Base-by-base conservation (phyloP, 2,113 vertebrate genomes). In the Paraplagusia blochii region DNA sequence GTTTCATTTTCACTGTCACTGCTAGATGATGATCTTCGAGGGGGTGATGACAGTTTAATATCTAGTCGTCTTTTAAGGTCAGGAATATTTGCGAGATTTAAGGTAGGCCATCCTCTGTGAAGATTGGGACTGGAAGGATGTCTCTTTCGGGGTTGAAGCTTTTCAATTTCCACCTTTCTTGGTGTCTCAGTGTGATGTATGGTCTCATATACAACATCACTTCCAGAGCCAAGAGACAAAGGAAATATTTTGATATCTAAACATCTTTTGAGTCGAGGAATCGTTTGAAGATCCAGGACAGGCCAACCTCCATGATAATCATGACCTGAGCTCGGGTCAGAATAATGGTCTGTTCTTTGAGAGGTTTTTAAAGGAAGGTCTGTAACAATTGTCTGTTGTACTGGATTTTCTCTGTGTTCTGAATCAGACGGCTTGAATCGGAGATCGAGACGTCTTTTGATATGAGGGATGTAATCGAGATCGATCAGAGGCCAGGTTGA, bases 1-100 rank as follows among this genome's bases (percentile, higher is more conserved):
- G 7, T 13, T 29, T 34, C 67, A 48, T 67, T 45, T 9, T 78
- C 72, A 66, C 66, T 72, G 5, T 62, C 69, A 63, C 72, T 75
- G 43, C 42, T 58, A n/a, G 52, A 65, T 29, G 17, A 49, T 51
- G 53, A 56, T 1, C 74, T 58, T 22, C 39, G 7, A 7, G 1
- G 0, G 13, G 29, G 8, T 3, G 55, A 9, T 44, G 48, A 8
- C 34, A 33, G 47, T 63, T 67, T 76, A 44, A 76, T 58, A 36
- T 66, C 73, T 3, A 77, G 11, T 29, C 18, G 16, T 1, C 39
- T 77, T 7, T 58, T 79, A 14, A 65, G 16, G 7, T 0, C 4
- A 8, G 45, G 45, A 14, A 47, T 47, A 47, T 47, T 12, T 22
- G 8, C 45, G 22, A 47, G 45, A 47, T 29, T 7, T 12, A 47